Base-by-base conservation (phyloP, 1,140 invertebrate species). In the Venturia canescens region DNA sequence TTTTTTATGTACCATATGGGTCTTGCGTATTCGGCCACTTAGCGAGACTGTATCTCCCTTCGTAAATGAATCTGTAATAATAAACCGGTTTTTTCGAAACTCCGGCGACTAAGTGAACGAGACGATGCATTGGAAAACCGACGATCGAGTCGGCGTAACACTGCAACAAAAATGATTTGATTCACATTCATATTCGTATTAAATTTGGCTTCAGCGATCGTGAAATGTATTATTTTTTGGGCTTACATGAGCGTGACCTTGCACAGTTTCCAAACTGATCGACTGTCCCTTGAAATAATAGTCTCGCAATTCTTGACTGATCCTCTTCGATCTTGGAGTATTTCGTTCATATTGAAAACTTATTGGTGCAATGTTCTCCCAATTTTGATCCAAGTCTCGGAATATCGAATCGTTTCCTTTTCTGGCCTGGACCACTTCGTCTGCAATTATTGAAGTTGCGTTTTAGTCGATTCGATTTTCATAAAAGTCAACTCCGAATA, bases 281-380 rank as follows among this genome's bases (percentile, higher is more conserved):
- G 84, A 83, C 78, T 86, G 80, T 44, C 89, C 86, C 23, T 85
- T 83, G 31, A 93, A 88, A 83, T 92, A 92, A 82, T 89, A 91
- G 57, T 88, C 84, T 79, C 85, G 89, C 48, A 93, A 78, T 27
- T 88, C 87, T 72, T 88, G 86, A 82, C 91, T 93, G 7, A 93
- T 92, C 44, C 88, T 84, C 27, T 87, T 84, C 0, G 92, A 92
- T 63, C 88, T 87, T 3, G 91, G 83, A 69, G 89, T 90, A 29
- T 89, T 87, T n/a, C 86, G 85, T 83, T 93, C 93, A 77, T 93
- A 94, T 4, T 92, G 84, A 77, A 93, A 94, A 67, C 89, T 89
- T 5, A 93, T 91, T 0, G 93, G 93, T 9, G 93, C 93, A 63
- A 92, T 78, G 18, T 84, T 84, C n/a, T 91, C 89, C 80, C 93